phyloP scores from a whole-genome alignment of 2,888 invertebrate species.

The Callimorpha dominula region DNA sequence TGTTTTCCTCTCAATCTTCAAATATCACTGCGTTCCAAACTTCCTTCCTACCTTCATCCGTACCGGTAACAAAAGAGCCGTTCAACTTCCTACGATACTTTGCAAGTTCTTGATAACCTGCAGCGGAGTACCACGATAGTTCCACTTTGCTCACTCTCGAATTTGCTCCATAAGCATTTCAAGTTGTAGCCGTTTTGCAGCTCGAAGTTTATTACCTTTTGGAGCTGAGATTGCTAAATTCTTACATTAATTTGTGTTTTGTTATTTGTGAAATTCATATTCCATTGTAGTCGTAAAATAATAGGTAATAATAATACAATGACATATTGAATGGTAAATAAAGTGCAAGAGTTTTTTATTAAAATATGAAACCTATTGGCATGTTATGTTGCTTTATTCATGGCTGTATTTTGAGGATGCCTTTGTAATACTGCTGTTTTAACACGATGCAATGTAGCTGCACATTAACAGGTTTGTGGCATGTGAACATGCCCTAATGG shows the following conservation, averaged over 20 bases:
- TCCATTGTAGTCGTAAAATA: background rate
- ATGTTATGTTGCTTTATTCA: no score
- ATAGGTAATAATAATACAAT: no score
- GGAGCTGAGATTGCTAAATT: background rate
- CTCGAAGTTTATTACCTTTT: background rate
- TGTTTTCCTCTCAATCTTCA: slow-evolving; percentile 9
- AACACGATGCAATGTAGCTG: no score
- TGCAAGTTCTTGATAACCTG: slow-evolving; percentile 73
- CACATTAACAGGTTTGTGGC: no score
- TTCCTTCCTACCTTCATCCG: slow-evolving; percentile 12
- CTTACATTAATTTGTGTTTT: background rate
- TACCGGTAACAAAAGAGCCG: slow-evolving; percentile 45
- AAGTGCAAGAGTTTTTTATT: no score
- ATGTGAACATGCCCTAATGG: no score
- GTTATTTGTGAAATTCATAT: background rate
- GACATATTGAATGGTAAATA: no score
- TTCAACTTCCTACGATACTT: slow-evolving; percentile 71
- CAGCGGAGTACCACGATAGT: slow-evolving; percentile 51
- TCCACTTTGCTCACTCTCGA: slow-evolving; percentile 46
- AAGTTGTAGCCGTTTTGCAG: slow-evolving; percentile 4
- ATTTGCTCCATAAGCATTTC: slow-evolving; percentile 34
- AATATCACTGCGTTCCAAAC: slow-evolving; percentile 9
- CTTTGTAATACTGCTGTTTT: no score
- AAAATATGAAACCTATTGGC: no score
- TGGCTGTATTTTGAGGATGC: no score